Evolutionary conservation across 2,113 vertebrate genomes (phyloP).

Genomic region (Colinus virginianus): DNA sequence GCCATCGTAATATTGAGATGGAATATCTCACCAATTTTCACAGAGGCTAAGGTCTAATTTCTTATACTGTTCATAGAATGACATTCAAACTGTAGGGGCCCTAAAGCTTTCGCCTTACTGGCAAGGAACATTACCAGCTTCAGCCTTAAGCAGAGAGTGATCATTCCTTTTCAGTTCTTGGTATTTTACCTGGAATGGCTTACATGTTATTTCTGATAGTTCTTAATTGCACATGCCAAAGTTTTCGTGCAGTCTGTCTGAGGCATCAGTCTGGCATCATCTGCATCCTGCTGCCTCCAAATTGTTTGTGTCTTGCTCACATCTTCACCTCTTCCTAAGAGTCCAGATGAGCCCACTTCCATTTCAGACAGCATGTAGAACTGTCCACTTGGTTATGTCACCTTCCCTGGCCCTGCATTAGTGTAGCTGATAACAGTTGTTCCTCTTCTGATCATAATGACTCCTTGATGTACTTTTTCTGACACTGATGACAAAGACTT

Average conservation of each 20-base stretch:
- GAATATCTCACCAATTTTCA: conserved; percentile 22
- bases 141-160: not conserved
- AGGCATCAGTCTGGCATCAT: not conserved
- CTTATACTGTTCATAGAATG: not conserved
- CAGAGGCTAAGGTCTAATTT: conserved; percentile 18
- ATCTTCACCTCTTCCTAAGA: not conserved
- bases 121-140: not conserved
- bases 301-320: not conserved
- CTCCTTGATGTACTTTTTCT: not conserved
- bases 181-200: not conserved
- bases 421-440: not conserved
- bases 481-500: not conserved
- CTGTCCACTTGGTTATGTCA: not conserved
- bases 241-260: not conserved
- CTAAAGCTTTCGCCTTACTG: not conserved
- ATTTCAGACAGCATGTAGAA: not conserved
- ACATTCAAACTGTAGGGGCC: not conserved
- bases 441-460: not conserved
- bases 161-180: not conserved
- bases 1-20: not conserved
- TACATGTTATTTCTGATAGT: not conserved
- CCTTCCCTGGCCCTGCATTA: not conserved
- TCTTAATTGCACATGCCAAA: not conserved
- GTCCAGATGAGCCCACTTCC: not conserved
- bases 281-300: not conserved